These are phyloP conservation scores for Tetragonisca angustula DNA, from an alignment of 2,888 invertebrate species.

Conservation along the genomic window DNA sequence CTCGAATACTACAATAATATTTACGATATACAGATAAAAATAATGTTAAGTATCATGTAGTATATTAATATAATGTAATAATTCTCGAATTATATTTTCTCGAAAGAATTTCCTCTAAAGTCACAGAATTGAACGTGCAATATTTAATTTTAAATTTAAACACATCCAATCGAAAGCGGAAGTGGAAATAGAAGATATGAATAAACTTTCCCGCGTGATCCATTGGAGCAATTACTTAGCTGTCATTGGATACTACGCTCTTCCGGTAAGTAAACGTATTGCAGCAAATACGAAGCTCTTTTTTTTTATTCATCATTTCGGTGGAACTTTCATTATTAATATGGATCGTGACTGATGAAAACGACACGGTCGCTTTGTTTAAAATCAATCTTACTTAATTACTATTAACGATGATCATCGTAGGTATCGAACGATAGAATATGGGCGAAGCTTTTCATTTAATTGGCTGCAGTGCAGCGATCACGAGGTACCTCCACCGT, in stretches of 20 bases:
- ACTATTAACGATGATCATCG: neutral
- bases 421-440: neutral
- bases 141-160: neutral
- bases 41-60: no score
- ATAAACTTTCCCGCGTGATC: neutral
- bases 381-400: slow-evolving; percentile 31
- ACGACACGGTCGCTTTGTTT: slow-evolving; percentile 6
- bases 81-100: neutral
- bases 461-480: slow-evolving; percentile 5
- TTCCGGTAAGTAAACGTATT: neutral
- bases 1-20: no score
- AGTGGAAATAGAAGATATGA: neutral
- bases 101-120: neutral
- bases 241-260: neutral
- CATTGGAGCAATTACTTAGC: neutral
- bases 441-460: slow-evolving; percentile 5
- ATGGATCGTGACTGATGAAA: neutral
- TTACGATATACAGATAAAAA: no score
- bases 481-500: neutral
- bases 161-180: neutral
- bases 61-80: no score
- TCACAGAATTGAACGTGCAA: no score
- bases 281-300: neutral
- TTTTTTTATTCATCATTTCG: neutral
- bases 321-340: slow-evolving; percentile 10